Evolutionary conservation across 2,113 vertebrate genomes (phyloP).

Genomic region (Phrynosoma platyrhinos): DNA sequence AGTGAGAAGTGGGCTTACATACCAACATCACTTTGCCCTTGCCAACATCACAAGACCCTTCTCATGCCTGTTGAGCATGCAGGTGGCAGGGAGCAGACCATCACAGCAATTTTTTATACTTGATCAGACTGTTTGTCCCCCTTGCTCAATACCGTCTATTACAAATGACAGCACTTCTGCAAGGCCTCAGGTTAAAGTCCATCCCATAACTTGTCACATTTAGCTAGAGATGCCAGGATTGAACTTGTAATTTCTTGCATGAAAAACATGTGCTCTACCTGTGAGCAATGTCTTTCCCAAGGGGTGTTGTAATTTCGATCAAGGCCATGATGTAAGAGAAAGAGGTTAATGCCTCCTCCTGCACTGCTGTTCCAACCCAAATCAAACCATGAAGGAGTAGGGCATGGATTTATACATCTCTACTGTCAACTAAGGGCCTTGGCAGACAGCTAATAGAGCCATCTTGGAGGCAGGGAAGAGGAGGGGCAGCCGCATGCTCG

Average conservation of each 20-base stretch:
- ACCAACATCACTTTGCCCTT: neutral
- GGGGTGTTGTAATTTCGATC: too few relatives aligned
- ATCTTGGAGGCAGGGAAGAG: too few relatives aligned
- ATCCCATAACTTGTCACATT: neutral
- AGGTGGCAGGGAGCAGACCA: too few relatives aligned
- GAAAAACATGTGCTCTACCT: neutral
- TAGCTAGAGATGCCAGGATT: neutral
- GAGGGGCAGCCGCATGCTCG: too few relatives aligned
- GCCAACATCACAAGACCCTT: too few relatives aligned
- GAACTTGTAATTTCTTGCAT: neutral
- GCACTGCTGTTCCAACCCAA: neutral
- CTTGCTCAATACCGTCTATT: neutral
- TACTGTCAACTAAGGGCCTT: too few relatives aligned
- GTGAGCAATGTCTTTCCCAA: neutral
- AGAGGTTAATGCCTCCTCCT: neutral
- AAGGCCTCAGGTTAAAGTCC: neutral
- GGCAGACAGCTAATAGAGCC: too few relatives aligned
- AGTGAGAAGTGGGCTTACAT: neutral
- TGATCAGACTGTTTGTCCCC: neutral
- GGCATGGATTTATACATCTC: neutral
- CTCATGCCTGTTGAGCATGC: too few relatives aligned
- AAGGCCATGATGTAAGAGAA: neutral
- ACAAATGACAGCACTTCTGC: neutral
- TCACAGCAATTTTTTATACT: neutral
- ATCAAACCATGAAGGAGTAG: neutral